Base-by-base conservation (phyloP, 2,797 vertebrate species). In the Streptopelia turtur region DNA sequence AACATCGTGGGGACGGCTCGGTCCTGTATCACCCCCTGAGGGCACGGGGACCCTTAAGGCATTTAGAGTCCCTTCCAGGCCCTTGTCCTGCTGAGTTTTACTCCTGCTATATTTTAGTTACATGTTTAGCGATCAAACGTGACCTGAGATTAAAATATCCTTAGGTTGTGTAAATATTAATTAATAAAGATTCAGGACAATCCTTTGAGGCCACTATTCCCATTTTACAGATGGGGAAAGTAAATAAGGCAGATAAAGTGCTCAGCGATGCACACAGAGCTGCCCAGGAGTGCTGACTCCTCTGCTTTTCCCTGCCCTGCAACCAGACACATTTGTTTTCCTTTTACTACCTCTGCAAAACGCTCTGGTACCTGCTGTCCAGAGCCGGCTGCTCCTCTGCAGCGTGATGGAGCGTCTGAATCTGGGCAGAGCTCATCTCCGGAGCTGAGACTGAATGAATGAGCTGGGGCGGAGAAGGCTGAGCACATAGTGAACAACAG, bases 141-240 rank as follows among this genome's bases (percentile, higher is more conserved):
- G 71, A 8, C 64, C 59, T 21, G 64, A 57, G 50, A 39, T 21
- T 5, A 24, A 33, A 79, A 20, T 43, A n/a, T 11, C 10, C 53
- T 39, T 16, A 22, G 50, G 39, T 13, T 0, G 0, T 23, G 4
- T 50, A 41, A 33, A 50, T 6, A 4, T 43, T 23, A 33, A 43
- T 39, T 31, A 18, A 5, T 37, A 78, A 39, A 6, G 57, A 6
- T 14, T 24, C 3, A 4, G 81, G 69, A 3, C 53, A 22, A 5
- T 3, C 45, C 66, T 61, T 45, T 5, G 64, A 27, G 70, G 23
- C 53, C 33, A 4, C 57, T 43, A 5, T 47, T 53, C 87, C 87
- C 50, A 2, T 25, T 70, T 20, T 16, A 13, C 63, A 47, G 50
- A 20, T 8, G 23, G 47, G 66, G 65, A 23, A 31, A 39, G 47